Evolutionary conservation across 2,797 vertebrate genomes (phyloP).

Genomic region (Dipus sagitta): DNA sequence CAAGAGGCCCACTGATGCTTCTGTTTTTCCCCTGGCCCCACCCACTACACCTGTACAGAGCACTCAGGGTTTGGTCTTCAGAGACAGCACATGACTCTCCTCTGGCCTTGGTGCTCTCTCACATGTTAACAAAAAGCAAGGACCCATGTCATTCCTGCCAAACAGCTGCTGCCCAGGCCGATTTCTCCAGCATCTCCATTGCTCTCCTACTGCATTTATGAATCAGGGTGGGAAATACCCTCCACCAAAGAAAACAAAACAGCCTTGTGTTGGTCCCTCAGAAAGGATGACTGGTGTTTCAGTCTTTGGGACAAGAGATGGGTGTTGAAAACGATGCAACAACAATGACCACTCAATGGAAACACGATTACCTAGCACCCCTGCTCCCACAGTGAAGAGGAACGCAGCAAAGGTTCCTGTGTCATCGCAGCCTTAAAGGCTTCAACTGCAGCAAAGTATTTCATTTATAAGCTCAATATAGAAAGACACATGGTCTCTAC

Average conservation of each 20-base stretch:
- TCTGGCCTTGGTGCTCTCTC: neutral
- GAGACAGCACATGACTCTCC: neutral
- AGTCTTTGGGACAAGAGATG: neutral
- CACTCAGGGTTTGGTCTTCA: neutral
- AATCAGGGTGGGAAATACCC: neutral
- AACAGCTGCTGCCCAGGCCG: neutral
- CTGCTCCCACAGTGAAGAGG: neutral
- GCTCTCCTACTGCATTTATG: neutral
- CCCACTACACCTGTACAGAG: neutral
- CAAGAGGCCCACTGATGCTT: neutral
- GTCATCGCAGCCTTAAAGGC: neutral
- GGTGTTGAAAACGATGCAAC: neutral
- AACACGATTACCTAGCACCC: neutral
- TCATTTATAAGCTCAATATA: neutral
- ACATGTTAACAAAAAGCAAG: neutral
- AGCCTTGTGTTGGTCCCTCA: neutral
- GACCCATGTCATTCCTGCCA: neutral
- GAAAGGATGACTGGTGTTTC: neutral
- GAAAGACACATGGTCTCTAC: neutral
- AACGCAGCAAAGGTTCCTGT: neutral
- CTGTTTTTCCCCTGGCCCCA: neutral
- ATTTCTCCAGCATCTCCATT: neutral
- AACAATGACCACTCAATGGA: neutral
- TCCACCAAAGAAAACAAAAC: neutral
- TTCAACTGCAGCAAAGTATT: neutral